Evolutionary conservation across 2,797 vertebrate species (phyloP).

Genomic region (Poecilia wingei): DNA sequence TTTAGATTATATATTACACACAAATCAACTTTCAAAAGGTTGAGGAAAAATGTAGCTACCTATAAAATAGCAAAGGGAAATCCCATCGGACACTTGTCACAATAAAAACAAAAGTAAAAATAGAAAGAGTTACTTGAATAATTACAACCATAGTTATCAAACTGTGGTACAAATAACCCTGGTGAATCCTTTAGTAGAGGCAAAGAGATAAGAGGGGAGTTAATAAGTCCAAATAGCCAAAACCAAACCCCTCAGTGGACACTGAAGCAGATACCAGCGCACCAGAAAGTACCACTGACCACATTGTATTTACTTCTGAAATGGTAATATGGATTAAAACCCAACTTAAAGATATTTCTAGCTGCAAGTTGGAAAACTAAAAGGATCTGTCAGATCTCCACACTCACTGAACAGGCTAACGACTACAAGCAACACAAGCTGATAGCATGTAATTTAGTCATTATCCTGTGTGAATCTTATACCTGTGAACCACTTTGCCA

Average conservation of each 20-base stretch:
- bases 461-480: not conserved
- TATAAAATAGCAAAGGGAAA: not conserved
- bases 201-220: not conserved
- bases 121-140: not conserved
- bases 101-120: not conserved
- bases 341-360: not conserved
- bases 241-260: not conserved
- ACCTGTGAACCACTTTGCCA: not conserved
- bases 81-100: not conserved
- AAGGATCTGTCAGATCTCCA: not conserved
- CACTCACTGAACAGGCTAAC: not conserved
- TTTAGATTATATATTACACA: not conserved
- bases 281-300: not conserved
- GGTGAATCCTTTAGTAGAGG: not conserved
- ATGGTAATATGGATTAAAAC: not conserved
- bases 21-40: not conserved
- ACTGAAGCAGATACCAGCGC: not conserved
- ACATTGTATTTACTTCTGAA: not conserved
- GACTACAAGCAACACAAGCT: not conserved
- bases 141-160: not conserved
- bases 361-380: not conserved
- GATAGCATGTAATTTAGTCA: not conserved
- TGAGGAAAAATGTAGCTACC: not conserved
- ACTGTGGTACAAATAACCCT: not conserved
- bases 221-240: not conserved